Evolutionary conservation across 2,797 vertebrate species (phyloP).

Genomic region (Dallia pectoralis): DNA sequence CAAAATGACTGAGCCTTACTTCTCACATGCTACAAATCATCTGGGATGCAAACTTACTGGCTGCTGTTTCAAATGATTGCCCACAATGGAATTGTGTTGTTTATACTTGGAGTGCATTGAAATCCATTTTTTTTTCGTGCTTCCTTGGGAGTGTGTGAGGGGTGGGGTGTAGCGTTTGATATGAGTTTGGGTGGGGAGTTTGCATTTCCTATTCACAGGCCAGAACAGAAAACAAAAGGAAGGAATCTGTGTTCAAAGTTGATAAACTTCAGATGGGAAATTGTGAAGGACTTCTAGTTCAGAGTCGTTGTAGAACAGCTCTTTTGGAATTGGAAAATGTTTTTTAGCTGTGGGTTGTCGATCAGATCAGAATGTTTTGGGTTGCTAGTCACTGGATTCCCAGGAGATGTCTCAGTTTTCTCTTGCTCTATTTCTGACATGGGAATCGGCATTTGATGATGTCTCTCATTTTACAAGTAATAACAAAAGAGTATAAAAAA

Average conservation of each 20-base stretch:
- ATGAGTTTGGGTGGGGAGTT: background rate
- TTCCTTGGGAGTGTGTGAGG: background rate
- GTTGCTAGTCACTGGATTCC: slow-evolving; percentile 18
- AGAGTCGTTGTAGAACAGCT: background rate
- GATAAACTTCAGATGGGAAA: background rate
- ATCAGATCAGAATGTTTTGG: slow-evolving; percentile 11
- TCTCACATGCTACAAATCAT: background rate
- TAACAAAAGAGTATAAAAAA: background rate
- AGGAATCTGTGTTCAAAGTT: background rate
- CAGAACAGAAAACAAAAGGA: background rate
- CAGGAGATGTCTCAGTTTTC: background rate
- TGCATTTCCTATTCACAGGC: slow-evolving; percentile 11
- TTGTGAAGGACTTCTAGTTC: background rate
- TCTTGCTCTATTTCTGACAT: background rate
- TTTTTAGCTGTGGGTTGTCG: too few relatives aligned
- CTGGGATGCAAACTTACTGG: background rate
- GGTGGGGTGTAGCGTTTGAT: slow-evolving; percentile 1
- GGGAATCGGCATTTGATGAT: too few relatives aligned
- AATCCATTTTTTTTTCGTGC: background rate
- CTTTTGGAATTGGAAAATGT: background rate
- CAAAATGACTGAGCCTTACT: background rate
- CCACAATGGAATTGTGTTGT: background rate
- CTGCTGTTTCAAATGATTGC: background rate
- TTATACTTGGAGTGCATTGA: background rate
- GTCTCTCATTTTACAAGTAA: background rate